A percentile compares a stretch with the other conserved stretches of the same genome.
Conservation (phyloP, 2,113 vertebrate genomes). For the Acrocephalus arundinaceus region DNA sequence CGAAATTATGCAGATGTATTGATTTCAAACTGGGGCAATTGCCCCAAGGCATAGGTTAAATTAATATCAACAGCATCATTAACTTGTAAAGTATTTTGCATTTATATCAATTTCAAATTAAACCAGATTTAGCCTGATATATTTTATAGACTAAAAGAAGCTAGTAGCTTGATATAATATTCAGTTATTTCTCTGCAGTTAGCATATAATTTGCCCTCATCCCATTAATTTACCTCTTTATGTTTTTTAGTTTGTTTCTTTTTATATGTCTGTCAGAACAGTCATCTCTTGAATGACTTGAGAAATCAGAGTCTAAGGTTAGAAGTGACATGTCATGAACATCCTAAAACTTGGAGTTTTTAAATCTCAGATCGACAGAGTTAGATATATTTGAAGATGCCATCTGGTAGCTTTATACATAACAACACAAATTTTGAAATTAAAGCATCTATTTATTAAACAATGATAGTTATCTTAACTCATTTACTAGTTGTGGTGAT, state of each 20-base stretch:
- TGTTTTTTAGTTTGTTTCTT: not conserved
- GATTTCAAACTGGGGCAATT: not conserved
- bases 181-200: not conserved
- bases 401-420: conserved; percentile 39
- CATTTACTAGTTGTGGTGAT: not conserved
- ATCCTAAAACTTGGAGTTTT: not conserved
- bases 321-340: conserved; percentile 4
- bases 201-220: not conserved
- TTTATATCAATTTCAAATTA: not conserved
- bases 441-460: not conserved
- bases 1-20: not conserved
- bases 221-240: not conserved
- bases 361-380: not conserved
- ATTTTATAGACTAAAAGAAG: not conserved
- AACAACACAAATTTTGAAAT: not conserved
- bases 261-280: conserved; percentile 6
- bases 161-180: not conserved
- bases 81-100: not conserved
- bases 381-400: conserved; percentile 25
- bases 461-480: not conserved
- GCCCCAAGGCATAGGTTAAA: not conserved
- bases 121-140: not conserved
- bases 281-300: not conserved
- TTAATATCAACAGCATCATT: not conserved
- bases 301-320: conserved; percentile 30